Evolutionary conservation across 2,888 invertebrate genomes (phyloP).

Genomic region (Drosophila mulleri): DNA sequence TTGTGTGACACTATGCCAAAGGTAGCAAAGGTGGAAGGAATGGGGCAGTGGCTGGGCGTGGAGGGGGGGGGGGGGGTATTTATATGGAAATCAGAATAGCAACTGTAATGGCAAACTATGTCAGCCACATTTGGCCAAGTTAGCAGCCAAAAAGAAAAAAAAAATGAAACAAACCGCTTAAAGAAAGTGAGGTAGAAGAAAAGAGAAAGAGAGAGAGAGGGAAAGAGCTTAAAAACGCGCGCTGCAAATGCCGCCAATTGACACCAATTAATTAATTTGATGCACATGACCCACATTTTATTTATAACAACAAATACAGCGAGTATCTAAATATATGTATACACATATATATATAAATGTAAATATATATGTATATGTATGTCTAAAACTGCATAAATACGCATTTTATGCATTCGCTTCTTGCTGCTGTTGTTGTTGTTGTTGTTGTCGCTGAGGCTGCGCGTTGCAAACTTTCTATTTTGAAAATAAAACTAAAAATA

Average conservation of each 20-base stretch:
- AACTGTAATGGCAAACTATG: conserved; percentile 34
- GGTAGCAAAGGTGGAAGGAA: background rate
- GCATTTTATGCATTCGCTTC: conserved; percentile 35
- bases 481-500: conserved; percentile 26
- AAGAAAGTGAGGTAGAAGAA: conserved; percentile 43
- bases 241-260: conserved; percentile 66
- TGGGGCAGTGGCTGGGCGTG: too few species aligned
- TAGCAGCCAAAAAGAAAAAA: conserved; percentile 28
- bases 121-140: conserved; percentile 53
- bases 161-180: conserved; percentile 20
- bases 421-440: background rate
- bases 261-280: conserved; percentile 81
- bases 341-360: conserved; percentile 1
- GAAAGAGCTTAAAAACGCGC: conserved; percentile 36
- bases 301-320: conserved; percentile 56
- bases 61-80: background rate
- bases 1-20: conserved; percentile 23
- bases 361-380: conserved; percentile 37
- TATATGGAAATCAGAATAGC: conserved; percentile 49
- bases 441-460: conserved; percentile 10
- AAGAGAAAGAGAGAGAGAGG: conserved; percentile 10
- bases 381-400: conserved; percentile 24
- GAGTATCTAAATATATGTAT: conserved; percentile 45
- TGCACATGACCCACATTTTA: conserved; percentile 80
- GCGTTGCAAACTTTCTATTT: conserved; percentile 44